A percentile compares a stretch with the other conserved stretches of the same genome.
phyloP scores from a whole-genome alignment of 2,888 invertebrate species.

The Hemistola chrysoprasaria region DNA sequence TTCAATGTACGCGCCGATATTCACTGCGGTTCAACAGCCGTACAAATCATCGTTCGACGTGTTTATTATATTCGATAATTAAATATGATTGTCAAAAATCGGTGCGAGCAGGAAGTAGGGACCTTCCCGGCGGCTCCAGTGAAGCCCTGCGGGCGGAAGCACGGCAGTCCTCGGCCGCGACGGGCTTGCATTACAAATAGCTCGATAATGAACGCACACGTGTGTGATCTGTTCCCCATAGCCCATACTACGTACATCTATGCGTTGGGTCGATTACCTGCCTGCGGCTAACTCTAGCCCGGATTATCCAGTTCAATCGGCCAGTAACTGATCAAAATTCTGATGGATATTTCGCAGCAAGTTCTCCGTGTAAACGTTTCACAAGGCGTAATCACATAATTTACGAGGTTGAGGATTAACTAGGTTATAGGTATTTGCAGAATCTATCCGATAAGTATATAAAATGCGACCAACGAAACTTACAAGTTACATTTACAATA shows the following conservation, averaged over 20 bases:
- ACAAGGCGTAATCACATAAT: neutral
- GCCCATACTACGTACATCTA: conserved; percentile 35
- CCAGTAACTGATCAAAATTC: conserved; percentile 1
- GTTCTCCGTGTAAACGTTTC: conserved; percentile 4
- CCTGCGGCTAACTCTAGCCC: conserved; percentile 6
- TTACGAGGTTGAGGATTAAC: neutral
- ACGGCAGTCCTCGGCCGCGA: conserved; percentile 48
- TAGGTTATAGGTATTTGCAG: too few relatives aligned
- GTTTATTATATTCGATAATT: conserved; percentile 49
- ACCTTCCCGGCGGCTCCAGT: conserved; percentile 69
- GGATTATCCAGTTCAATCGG: conserved; percentile 20
- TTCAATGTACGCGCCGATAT: conserved; percentile 6
- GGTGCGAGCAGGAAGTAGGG: conserved; percentile 69
- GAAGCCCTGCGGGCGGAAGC: conserved; percentile 69
- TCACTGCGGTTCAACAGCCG: conserved; percentile 38
- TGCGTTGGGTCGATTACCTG: conserved; percentile 48
- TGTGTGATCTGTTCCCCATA: too few relatives aligned
- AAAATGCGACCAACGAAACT: too few relatives aligned
- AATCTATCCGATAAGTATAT: too few relatives aligned
- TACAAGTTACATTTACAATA: too few relatives aligned
- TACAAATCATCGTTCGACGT: conserved; percentile 43
- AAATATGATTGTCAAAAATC: conserved; percentile 68
- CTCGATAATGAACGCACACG: conserved; percentile 72
- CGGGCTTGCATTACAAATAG: conserved; percentile 76
- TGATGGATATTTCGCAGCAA: conserved; percentile 14